These are phyloP conservation scores for Mus minutoides DNA, from an alignment of 2,797 vertebrate genomes.

Conservation along the genomic window DNA sequence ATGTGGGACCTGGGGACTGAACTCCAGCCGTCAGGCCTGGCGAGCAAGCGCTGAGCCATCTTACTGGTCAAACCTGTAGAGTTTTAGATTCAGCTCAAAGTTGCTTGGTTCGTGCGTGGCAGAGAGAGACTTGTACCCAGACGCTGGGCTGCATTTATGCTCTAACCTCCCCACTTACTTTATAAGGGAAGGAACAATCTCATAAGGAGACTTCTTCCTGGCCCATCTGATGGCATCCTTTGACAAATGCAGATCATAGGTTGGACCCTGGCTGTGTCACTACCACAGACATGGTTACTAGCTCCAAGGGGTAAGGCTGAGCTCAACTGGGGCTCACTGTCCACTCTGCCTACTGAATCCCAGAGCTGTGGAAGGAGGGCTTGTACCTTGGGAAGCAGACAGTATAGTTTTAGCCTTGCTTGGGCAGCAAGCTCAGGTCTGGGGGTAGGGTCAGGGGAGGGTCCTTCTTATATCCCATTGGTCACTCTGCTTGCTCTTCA, in stretches of 20 bases:
- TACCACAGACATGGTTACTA: background rate
- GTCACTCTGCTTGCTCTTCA: too few relatives aligned
- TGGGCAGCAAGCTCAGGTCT: background rate
- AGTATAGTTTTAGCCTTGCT: background rate
- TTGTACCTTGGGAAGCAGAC: too few relatives aligned
- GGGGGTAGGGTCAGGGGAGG: too few relatives aligned
- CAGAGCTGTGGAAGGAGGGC: rapidly evolving
- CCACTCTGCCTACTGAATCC: background rate
- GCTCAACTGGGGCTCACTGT: rapidly evolving
- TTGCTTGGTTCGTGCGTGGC: too few relatives aligned
- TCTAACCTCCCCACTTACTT: too few relatives aligned
- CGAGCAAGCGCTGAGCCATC: background rate
- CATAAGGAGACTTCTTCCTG: background rate
- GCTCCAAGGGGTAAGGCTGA: background rate
- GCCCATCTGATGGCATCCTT: background rate
- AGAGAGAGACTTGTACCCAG: background rate
- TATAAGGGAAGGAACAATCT: background rate
- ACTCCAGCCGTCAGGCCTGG: background rate
- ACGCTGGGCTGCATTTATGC: background rate
- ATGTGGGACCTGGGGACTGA: background rate
- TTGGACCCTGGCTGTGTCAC: rapidly evolving
- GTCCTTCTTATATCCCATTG: rapidly evolving
- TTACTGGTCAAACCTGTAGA: background rate
- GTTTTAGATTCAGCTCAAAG: background rate
- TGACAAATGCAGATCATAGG: rapidly evolving